Base-by-base conservation (phyloP, 2,113 vertebrate genomes). In the Microtus pennsylvanicus region DNA sequence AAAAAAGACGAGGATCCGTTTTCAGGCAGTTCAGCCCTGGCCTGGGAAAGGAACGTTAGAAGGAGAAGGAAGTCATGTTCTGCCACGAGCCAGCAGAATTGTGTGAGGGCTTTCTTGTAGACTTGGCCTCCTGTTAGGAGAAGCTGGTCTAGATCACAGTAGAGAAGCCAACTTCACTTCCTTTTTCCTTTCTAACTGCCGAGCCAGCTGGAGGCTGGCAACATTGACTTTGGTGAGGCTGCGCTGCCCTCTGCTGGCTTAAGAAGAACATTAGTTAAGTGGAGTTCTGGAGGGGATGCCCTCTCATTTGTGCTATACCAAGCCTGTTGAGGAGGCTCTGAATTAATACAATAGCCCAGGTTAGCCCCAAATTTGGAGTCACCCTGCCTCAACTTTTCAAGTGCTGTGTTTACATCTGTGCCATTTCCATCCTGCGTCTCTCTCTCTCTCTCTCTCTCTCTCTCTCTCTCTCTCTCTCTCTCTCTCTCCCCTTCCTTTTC, bases 231-330 rank as follows among this genome's bases (percentile, higher is more conserved):
- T 91, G 12, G 52, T 93, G 74, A 93, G 95, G 28, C 77, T 35
- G 2, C 82, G 17, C 95, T 97, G 96, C 97, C 97, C 97, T 97
- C 97, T 98, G 94, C 95, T 96, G 97, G 97, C 21, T 75, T 45
- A n/a, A 65, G 17, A 52, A 86, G 30, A 81, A 90, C 3, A 55
- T 65, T 7, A 11, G 45, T 55, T 55, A 91, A 1, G 0, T 19
- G 42, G 1, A 77, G n/a, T 88, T 96, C 0, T 7, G 42, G 42
- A 42, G 42, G 42, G 42, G 3, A 42, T 42, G 42, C 42, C 42
- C 42, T 42, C 42, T 42, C 42, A 42, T 72, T 92, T 70, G 11
- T 91, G 93, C 24, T 65, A 5, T 22, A 94, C 47, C 69, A 93
- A 38, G 82, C 38, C 33, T 61, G 35, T 93, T 30, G 21, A 47